phyloP scores from a whole-genome alignment of 2,797 vertebrate species.

The Catamblyrhynchus diadema region DNA sequence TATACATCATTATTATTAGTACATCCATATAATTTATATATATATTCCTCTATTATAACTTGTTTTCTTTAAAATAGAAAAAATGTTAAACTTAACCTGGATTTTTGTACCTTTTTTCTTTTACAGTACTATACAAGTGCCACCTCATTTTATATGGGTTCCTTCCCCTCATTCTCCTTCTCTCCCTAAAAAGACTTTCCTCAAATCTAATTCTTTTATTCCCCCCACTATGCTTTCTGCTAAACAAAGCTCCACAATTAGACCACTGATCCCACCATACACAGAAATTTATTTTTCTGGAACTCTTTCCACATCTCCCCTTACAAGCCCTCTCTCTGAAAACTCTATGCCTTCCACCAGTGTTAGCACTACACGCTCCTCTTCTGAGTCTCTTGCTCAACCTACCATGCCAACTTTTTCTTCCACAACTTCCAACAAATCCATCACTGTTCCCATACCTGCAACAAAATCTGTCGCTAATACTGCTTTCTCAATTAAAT shows the following conservation, averaged over 20 bases:
- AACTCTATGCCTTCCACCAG: background rate
- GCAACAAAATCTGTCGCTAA: background rate
- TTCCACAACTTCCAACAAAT: background rate
- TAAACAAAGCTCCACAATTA: background rate
- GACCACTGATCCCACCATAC: background rate
- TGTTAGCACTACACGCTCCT: background rate
- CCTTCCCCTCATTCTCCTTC: background rate
- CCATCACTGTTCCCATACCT: background rate
- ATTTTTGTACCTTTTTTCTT: slow-evolving; percentile 42
- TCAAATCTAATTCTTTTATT: slow-evolving; percentile 1
- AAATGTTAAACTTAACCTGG: background rate
- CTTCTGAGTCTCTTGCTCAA: background rate
- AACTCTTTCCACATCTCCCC: background rate
- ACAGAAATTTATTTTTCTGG: background rate
- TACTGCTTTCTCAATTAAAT: background rate
- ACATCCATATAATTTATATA: background rate
- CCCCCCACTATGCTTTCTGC: background rate
- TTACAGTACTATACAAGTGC: slow-evolving; percentile 66
- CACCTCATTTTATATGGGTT: slow-evolving; percentile 36
- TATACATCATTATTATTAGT: background rate
- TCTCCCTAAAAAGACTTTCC: background rate
- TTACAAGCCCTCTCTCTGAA: background rate
- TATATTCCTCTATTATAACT: background rate
- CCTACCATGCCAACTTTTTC: background rate
- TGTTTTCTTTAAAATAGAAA: background rate